Evolutionary conservation across 2,888 invertebrate species (phyloP).

Genomic region (Celastrina argiolus): DNA sequence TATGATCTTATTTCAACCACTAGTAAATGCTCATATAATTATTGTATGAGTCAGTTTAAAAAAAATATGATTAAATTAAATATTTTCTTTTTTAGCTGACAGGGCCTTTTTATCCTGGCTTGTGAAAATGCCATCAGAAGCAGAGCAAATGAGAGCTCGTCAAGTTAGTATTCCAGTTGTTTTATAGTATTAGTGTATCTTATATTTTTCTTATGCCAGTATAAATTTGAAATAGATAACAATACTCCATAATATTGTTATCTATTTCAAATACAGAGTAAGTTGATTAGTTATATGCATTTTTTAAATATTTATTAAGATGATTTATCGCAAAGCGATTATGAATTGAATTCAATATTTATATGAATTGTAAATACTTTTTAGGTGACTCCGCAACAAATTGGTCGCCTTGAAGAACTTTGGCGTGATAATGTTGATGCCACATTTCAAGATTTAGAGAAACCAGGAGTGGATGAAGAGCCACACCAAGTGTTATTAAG

Average conservation of each 20-base stretch:
- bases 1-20: too few relatives aligned
- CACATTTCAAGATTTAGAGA: constrained; percentile 97
- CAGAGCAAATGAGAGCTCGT: constrained; percentile 95
- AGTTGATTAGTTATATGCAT: neutral
- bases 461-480: constrained; percentile 98
- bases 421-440: constrained; percentile 99
- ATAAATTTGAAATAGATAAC: too few relatives aligned
- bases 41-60: too few relatives aligned
- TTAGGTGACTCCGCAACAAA: constrained; percentile 95
- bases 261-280: too few relatives aligned
- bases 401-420: constrained; percentile 97
- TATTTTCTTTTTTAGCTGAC: constrained; percentile 79
- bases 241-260: too few relatives aligned
- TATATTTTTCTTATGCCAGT: neutral
- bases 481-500: constrained; percentile 89
- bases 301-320: constrained; percentile 8
- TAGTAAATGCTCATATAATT: too few relatives aligned
- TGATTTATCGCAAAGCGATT: too few relatives aligned
- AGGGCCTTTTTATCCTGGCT: constrained; percentile 98
- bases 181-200: neutral
- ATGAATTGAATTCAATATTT: too few relatives aligned
- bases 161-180: constrained; percentile 72
- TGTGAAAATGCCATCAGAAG: constrained; percentile 97
- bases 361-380: neutral
- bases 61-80: neutral